Percentiles rank a stretch among this genome's conserved stretches.
phyloP scores from a whole-genome alignment of 2,113 vertebrate species.

The Buteo buteo region DNA sequence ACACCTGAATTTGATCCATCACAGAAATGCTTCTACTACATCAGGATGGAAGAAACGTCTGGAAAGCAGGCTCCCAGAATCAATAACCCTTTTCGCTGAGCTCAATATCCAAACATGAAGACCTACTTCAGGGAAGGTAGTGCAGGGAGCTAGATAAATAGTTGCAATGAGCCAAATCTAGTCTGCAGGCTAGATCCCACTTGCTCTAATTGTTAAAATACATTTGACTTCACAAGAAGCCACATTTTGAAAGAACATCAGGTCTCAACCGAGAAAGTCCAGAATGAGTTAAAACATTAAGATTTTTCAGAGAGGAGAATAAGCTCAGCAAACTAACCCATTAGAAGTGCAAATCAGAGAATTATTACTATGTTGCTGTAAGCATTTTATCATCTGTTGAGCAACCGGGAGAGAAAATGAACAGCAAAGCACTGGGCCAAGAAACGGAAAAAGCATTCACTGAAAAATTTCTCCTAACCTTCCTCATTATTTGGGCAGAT shows the following conservation, averaged over 20 bases:
- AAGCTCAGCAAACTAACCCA: not conserved
- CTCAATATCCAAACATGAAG: not conserved
- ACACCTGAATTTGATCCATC: not conserved
- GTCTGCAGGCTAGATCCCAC: not conserved
- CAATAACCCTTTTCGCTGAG: not conserved
- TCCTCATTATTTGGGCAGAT: not conserved
- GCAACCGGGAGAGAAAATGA: not conserved
- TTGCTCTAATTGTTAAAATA: not conserved
- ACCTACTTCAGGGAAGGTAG: not conserved
- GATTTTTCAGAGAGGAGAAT: not conserved
- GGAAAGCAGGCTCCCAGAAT: not conserved
- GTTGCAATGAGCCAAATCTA: not conserved
- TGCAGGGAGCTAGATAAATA: not conserved
- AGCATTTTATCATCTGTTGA: not conserved
- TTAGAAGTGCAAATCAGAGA: not conserved
- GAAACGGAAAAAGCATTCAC: not conserved
- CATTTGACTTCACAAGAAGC: not conserved
- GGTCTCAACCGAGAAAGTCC: not conserved
- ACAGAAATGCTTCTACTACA: not conserved
- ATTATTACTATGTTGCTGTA: not conserved
- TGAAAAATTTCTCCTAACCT: not conserved
- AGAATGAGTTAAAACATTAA: not conserved
- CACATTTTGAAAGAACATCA: not conserved
- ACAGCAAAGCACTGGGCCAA: not conserved
- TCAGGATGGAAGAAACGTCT: not conserved